Evolutionary conservation across 2,888 invertebrate genomes (phyloP).

Genomic region (Ophraella communa): DNA sequence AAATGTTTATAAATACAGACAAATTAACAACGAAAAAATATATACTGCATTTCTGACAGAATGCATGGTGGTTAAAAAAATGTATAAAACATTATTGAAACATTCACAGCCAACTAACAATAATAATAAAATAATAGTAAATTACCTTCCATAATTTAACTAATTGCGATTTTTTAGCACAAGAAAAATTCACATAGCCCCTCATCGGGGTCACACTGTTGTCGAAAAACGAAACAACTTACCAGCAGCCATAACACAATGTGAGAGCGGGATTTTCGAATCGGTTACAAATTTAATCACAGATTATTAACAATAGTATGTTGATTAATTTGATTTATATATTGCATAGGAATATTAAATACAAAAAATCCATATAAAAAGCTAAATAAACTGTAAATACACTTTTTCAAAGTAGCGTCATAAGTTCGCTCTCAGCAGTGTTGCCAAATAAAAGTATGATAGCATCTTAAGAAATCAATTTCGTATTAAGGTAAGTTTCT

Average conservation of each 20-base stretch:
- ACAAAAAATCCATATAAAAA: constrained; percentile 2
- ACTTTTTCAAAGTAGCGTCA: constrained; percentile 18
- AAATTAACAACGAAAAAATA: constrained; percentile 12
- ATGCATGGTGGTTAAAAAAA: constrained; percentile 30
- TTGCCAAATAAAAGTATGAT: constrained; percentile 8
- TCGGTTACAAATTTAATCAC: not conserved
- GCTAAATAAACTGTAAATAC: constrained; percentile 16
- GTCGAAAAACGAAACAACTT: constrained; percentile 62
- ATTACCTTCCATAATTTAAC: constrained; percentile 59
- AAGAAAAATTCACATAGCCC: constrained; percentile 49
- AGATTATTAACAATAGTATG: not conserved
- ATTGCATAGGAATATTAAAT: constrained; percentile 3
- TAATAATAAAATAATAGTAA: constrained; percentile 34
- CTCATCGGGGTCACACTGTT: constrained; percentile 56
- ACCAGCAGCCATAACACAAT: constrained; percentile 82
- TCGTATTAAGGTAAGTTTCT: not conserved
- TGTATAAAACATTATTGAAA: constrained; percentile 20
- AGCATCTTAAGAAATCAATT: constrained; percentile 15
- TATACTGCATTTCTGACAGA: constrained; percentile 13
- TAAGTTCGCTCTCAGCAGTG: constrained; percentile 6
- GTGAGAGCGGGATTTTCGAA: constrained; percentile 55
- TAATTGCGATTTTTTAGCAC: constrained; percentile 51
- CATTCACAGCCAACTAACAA: constrained; percentile 7
- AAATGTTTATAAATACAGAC: constrained; percentile 7
- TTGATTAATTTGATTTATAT: not conserved